Conservation (phyloP, 2,888 invertebrate genomes). For the Erynnis tages region DNA sequence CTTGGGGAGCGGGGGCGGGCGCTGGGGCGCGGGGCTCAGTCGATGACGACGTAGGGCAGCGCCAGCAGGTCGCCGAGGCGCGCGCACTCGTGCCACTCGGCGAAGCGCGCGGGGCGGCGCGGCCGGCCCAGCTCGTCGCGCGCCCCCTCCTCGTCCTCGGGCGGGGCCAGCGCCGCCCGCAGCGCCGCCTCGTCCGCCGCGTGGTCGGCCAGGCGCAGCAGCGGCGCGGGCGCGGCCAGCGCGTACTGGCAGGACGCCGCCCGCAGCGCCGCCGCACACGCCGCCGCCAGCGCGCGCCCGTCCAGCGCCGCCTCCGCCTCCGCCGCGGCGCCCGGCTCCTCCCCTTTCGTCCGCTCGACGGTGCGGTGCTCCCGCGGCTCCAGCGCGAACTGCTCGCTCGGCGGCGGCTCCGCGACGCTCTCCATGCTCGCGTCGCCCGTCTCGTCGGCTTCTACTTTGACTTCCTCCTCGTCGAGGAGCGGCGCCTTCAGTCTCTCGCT, state of each 20-base stretch:
- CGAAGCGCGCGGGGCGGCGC: slow-evolving; percentile 80
- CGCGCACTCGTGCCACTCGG: slow-evolving; percentile 95
- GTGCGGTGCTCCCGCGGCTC: slow-evolving; percentile 60
- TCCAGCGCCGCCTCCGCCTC: slow-evolving; percentile 51
- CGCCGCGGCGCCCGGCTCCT: slow-evolving; percentile 61
- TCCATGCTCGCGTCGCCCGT: too few relatives aligned
- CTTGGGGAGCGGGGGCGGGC: slow-evolving; percentile 54
- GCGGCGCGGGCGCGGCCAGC: slow-evolving; percentile 51
- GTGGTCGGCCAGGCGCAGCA: slow-evolving; percentile 34
- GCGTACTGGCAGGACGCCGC: slow-evolving; percentile 51
- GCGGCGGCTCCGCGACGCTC: slow-evolving; percentile 28
- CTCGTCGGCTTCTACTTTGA: too few relatives aligned
- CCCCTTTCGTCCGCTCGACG: slow-evolving; percentile 67
- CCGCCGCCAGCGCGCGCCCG: slow-evolving; percentile 50
- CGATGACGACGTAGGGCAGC: slow-evolving; percentile 98
- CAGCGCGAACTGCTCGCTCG: slow-evolving; percentile 40
- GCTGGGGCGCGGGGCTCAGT: slow-evolving; percentile 79
- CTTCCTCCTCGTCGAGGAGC: slow-evolving; percentile 39
- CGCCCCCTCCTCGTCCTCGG: slow-evolving; percentile 10
- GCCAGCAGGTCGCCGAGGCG: slow-evolving; percentile 92
- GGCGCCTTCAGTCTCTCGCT: slow-evolving; percentile 65
- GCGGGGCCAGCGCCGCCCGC: slow-evolving; percentile 34
- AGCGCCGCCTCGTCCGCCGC: slow-evolving; percentile 36
- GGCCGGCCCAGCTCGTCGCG: slow-evolving; percentile 57
- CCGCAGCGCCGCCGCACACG: slow-evolving; percentile 41